A percentile compares a stretch with the other conserved stretches of the same genome.
These are phyloP conservation scores for Knipowitschia caucasica DNA, from an alignment of 2,797 vertebrate species.

Conservation along the genomic window DNA sequence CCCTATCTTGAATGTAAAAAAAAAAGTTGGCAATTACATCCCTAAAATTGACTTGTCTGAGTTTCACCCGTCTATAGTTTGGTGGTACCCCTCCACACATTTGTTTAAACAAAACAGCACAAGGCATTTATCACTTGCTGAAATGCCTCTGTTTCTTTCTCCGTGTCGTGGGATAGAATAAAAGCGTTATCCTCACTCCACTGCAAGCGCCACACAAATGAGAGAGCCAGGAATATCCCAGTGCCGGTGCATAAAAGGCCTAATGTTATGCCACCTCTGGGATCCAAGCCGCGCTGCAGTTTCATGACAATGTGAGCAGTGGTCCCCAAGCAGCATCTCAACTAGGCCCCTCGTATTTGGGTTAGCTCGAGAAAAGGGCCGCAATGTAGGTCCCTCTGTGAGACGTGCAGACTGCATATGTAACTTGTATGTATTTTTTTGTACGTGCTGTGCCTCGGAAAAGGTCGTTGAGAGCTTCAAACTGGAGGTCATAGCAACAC, in stretches of 20 bases:
- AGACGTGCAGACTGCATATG: slow-evolving; percentile 16
- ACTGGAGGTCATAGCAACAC: slow-evolving; percentile 26
- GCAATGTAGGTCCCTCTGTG: slow-evolving; percentile 33
- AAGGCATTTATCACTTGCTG: not conserved
- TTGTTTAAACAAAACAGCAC: not conserved
- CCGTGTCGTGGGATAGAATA: not conserved
- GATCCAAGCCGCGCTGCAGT: slow-evolving; percentile 1
- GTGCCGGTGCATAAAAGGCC: not conserved
- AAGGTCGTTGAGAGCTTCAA: slow-evolving; percentile 20
- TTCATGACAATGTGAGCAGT: slow-evolving; percentile 16
- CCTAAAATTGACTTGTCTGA: no score
- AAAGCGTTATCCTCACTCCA: not conserved
- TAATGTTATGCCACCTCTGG: slow-evolving; percentile 7
- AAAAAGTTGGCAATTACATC: no score
- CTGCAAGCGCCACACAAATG: not conserved
- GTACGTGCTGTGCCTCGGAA: slow-evolving; percentile 41
- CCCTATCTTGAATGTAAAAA: no score
- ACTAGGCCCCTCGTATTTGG: slow-evolving; percentile 13
- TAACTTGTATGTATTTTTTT: slow-evolving; percentile 28
- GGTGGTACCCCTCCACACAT: not conserved
- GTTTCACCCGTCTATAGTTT: no score
- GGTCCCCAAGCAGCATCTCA: slow-evolving; percentile 11
- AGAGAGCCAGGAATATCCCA: not conserved
- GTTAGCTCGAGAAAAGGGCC: slow-evolving; percentile 18
- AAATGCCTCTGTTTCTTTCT: not conserved